Evolutionary conservation across 2,888 invertebrate species (phyloP).

Genomic region (Campoletis raptor): DNA sequence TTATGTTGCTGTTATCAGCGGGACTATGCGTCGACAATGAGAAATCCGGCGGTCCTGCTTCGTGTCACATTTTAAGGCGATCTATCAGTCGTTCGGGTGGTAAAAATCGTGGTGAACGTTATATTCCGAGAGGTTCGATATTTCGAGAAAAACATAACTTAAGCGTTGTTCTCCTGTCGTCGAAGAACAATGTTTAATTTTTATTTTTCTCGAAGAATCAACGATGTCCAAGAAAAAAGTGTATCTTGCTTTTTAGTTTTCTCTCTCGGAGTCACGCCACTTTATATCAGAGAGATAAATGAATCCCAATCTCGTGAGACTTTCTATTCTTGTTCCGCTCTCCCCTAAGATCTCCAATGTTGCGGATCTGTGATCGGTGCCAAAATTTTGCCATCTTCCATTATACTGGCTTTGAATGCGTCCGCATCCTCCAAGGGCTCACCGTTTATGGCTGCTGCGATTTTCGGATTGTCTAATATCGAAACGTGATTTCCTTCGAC

Average conservation of each 20-base stretch:
- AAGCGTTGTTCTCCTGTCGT: too few species aligned
- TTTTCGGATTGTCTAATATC: slow-evolving; percentile 89
- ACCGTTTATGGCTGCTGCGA: slow-evolving; percentile 85
- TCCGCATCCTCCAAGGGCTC: slow-evolving; percentile 78
- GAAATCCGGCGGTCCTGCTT: background rate
- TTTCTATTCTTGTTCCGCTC: background rate
- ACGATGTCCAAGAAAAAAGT: too few species aligned
- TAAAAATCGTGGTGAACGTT: too few species aligned
- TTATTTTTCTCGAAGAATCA: too few species aligned
- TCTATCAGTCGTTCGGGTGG: too few species aligned
- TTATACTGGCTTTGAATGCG: slow-evolving; percentile 75
- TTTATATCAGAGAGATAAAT: background rate
- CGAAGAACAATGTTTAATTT: too few species aligned
- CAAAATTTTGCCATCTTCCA: slow-evolving; percentile 73
- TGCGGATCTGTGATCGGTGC: slow-evolving; percentile 65
- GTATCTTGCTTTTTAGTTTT: too few species aligned
- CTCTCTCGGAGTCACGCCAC: background rate
- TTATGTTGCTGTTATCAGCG: slow-evolving; percentile 23
- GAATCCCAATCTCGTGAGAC: slow-evolving; percentile 5
- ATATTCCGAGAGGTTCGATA: too few species aligned
- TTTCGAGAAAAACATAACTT: too few species aligned
- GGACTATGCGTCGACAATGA: background rate
- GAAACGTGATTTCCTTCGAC: slow-evolving; percentile 91
- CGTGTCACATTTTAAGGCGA: too few species aligned
- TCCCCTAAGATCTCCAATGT: slow-evolving; percentile 66